Conservation (phyloP, 2,797 vertebrate genomes). For the Xenops minutus region DNA sequence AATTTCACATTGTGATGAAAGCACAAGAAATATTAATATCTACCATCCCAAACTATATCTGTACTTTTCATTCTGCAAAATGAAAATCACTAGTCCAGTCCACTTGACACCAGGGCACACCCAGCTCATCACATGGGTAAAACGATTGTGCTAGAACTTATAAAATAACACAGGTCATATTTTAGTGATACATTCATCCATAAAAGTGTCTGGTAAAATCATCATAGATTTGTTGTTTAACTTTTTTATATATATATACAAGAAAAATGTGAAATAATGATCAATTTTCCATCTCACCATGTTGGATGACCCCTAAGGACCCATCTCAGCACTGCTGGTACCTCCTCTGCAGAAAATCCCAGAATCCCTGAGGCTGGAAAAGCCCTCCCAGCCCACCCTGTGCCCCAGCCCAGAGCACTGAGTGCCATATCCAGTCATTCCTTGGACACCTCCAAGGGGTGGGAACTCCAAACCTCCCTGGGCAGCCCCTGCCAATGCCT, state of each 20-base stretch:
- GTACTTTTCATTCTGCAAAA: background rate
- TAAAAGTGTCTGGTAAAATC: background rate
- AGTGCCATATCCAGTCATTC: background rate
- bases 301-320: background rate
- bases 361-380: background rate
- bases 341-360: background rate
- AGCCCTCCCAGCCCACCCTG: rapidly evolving
- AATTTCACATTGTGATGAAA: background rate
- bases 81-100: background rate
- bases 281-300: rapidly evolving
- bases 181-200: background rate
- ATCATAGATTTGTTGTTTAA: background rate
- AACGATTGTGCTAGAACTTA: background rate
- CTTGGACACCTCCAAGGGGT: background rate
- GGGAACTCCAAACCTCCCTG: background rate
- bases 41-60: rapidly evolving
- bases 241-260: background rate
- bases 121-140: background rate
- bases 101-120: background rate
- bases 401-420: background rate
- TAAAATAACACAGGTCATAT: background rate
- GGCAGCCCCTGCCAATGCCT: rapidly evolving
- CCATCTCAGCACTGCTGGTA: rapidly evolving
- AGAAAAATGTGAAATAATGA: background rate
- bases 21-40: background rate